Evolutionary conservation across 2,888 invertebrate species (phyloP).

Genomic region (Nemoura dubitans): DNA sequence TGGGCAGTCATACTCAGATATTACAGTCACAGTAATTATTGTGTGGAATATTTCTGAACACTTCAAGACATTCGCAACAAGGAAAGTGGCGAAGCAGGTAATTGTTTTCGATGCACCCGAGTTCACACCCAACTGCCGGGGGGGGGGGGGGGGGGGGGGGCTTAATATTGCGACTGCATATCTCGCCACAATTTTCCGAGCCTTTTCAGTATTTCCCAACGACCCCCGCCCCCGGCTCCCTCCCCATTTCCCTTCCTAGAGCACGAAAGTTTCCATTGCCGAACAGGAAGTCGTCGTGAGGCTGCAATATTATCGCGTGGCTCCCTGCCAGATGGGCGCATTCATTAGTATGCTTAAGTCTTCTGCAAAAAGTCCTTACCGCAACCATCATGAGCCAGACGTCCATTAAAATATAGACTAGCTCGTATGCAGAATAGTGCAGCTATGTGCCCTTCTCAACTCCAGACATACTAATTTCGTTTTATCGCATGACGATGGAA

Average conservation of each 20-base stretch:
- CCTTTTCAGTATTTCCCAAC: background rate
- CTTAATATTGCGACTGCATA: background rate
- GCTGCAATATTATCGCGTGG: slow-evolving; percentile 29
- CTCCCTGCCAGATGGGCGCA: slow-evolving; percentile 33
- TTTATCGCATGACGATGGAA: background rate
- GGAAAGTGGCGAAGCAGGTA: background rate
- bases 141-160: background rate
- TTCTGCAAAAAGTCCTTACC: slow-evolving; percentile 30
- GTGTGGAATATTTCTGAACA: no score
- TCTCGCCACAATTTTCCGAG: background rate
- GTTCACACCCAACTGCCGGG: background rate
- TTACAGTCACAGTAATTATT: no score
- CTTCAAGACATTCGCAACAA: no score
- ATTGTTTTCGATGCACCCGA: background rate
- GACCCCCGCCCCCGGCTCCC: background rate
- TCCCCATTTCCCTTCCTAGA: background rate
- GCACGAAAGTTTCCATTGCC: background rate
- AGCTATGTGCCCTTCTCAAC: background rate
- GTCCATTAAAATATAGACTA: slow-evolving; percentile 18
- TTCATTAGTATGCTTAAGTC: slow-evolving; percentile 26
- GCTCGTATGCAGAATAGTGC: slow-evolving; percentile 12
- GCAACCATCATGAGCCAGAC: slow-evolving; percentile 1
- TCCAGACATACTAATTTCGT: background rate
- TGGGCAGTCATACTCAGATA: no score
- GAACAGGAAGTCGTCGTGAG: slow-evolving; percentile 22